Conservation (phyloP, 2,113 vertebrate genomes). For the Mionectes macconnelli region DNA sequence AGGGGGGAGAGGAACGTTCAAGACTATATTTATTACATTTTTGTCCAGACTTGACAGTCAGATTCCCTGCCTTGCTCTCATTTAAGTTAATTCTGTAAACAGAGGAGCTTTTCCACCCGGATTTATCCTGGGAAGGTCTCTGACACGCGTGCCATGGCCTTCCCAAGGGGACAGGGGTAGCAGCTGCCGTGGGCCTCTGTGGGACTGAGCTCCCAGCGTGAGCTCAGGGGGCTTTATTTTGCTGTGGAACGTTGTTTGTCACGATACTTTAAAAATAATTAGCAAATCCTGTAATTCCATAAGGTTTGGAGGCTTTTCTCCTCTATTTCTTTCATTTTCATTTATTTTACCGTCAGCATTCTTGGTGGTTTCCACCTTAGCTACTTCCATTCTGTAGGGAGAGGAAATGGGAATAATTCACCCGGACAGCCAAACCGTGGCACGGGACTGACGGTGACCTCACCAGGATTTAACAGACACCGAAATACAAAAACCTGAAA, state of each 20-base stretch:
- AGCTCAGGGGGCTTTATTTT: neutral
- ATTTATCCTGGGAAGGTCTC: neutral
- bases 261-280: neutral
- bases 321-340: neutral
- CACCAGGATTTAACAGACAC: neutral
- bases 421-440: neutral
- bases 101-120: neutral
- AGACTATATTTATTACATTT: neutral
- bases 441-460: neutral
- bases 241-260: accelerated
- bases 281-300: neutral
- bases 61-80: neutral
- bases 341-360: neutral
- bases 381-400: neutral
- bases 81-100: neutral
- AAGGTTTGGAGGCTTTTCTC: neutral
- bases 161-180: neutral
- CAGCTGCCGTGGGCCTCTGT: neutral
- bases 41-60: neutral
- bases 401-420: neutral
- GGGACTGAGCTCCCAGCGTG: neutral
- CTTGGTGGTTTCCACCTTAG: neutral
- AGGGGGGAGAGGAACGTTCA: neutral
- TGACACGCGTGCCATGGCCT: neutral
- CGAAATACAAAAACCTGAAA: neutral